Evolutionary conservation across 2,888 invertebrate species (phyloP), one percentile per base, ranked within the genome.

Genomic region (Alloplasta piceator): DNA sequence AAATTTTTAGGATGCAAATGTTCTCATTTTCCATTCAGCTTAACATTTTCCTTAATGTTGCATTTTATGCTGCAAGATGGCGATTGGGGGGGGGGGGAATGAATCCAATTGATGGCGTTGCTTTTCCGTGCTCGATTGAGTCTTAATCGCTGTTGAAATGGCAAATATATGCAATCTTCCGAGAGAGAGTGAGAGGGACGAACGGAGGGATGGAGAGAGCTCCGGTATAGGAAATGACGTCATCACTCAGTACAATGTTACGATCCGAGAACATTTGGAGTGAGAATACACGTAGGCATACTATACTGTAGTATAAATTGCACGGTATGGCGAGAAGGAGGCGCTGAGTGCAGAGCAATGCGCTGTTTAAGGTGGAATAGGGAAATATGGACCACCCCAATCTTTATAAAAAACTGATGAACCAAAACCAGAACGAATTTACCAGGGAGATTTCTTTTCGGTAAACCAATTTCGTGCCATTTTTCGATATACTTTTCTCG

Each of bases 181-280:
- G 36, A 60, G 70, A 48, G n/a, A n/a, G 48, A 60, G 38, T 68
- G 52, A 48, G 55, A 56, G 5, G 48, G 41, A 9, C 3, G 6
- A 55, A n/a, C 50, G 63, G 83, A 86, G 86, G 88, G 87, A 88
- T 88, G 87, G 86, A 89, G 87, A 89, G 88, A 87, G 73, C 86
- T 86, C 80, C 77, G 85, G 60, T 73, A 75, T 88, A 91, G 91
- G 91, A 91, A 91, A 91, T 91, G 90, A 90, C 89, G 90, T 90
- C 90, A 90, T 91, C 91, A 90, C 87, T 91, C 91, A 91, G 90
- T 82, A 86, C 80, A 87, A 84, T 73, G 81, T 82, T 74, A 82
- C 78, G 63, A 71, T 70, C 58, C 56, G 67, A 63, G 78, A 72
- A 67, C 52, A 67, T 56, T n/a, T 60, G 75, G 79, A 76, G 80